These are phyloP conservation scores for Ceryle rudis DNA, from an alignment of 2,797 vertebrate species.

Conservation along the genomic window DNA sequence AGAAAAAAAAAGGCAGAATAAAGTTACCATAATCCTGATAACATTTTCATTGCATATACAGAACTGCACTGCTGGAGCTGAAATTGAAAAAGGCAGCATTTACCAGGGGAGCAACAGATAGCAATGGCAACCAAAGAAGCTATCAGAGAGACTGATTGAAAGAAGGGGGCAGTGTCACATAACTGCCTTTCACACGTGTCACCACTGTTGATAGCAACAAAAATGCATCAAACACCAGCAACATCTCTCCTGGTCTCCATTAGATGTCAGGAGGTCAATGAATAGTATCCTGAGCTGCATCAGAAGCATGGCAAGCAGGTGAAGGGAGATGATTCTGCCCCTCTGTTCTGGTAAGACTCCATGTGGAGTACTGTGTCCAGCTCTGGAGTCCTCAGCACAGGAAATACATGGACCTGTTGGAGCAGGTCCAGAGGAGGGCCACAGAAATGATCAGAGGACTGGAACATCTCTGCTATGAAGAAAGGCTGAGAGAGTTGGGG, in stretches of 20 bases:
- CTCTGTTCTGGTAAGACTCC: background rate
- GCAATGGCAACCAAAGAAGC: background rate
- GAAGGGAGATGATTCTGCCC: background rate
- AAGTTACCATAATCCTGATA: background rate
- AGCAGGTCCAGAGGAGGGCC: background rate
- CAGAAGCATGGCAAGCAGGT: background rate
- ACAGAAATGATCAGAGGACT: background rate
- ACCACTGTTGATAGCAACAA: background rate
- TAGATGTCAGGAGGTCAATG: background rate
- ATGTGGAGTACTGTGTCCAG: background rate
- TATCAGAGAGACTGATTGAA: background rate
- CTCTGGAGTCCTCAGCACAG: background rate
- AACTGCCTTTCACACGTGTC: accelerated
- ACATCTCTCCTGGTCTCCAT: background rate
- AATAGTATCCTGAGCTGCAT: background rate
- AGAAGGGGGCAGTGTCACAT: background rate
- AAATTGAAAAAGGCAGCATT: background rate
- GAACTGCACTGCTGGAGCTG: background rate
- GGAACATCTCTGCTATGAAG: background rate
- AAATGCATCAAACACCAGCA: background rate
- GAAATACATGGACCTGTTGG: background rate
- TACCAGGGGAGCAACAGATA: background rate
- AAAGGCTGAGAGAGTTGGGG: background rate
- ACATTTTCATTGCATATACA: background rate
- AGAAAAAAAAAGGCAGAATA: background rate